Conservation (phyloP, 2,113 vertebrate species). For the Ictidomys tridecemlineatus region DNA sequence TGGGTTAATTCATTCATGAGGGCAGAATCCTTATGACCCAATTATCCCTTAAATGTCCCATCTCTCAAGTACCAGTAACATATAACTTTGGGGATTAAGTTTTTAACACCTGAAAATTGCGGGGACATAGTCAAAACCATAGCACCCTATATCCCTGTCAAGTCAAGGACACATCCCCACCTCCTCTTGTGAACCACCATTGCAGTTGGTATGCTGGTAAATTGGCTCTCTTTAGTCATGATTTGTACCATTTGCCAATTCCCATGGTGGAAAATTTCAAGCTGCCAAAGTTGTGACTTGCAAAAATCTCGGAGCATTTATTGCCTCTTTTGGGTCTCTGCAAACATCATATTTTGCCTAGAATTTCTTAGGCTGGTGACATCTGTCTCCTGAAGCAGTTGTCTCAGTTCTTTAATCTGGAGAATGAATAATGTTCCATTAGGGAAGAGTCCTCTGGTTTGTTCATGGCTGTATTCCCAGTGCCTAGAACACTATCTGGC, state of each 20-base stretch:
- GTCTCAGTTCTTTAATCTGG: background rate
- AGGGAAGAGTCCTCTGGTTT: background rate
- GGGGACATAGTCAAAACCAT: background rate
- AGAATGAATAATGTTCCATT: background rate
- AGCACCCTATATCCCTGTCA: background rate
- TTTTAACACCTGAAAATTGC: background rate
- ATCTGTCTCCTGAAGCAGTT: background rate
- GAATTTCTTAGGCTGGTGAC: background rate
- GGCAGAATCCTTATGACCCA: background rate
- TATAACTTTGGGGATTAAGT: background rate
- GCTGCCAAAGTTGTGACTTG: background rate
- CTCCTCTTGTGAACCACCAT: background rate
- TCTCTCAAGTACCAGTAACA: background rate
- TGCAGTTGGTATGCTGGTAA: background rate
- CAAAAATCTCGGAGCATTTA: slow-evolving; percentile 54
- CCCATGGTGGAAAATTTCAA: background rate
- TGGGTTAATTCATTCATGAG: background rate
- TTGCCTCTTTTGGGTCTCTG: background rate
- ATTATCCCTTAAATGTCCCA: background rate
- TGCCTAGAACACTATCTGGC: background rate
- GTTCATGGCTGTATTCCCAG: background rate
- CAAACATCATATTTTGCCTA: background rate
- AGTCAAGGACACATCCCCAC: background rate
- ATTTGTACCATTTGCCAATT: background rate
- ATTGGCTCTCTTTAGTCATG: background rate